A percentile compares a stretch with the other conserved stretches of the same genome.
These are phyloP conservation scores for Oophaga sylvatica DNA, from an alignment of 2,797 vertebrate genomes.

Conservation along the genomic window DNA sequence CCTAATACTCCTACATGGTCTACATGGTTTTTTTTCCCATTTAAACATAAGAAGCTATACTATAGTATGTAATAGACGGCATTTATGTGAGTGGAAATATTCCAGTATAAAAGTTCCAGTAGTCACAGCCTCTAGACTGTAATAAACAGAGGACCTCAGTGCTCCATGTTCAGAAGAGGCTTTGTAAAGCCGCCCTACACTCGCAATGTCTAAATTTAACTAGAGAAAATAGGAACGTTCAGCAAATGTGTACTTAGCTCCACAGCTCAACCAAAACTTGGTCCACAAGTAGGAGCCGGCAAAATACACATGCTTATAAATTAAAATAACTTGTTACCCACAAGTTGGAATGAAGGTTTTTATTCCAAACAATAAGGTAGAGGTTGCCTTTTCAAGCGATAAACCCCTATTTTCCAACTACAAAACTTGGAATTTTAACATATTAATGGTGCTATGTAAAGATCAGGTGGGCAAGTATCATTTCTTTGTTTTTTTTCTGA, in stretches of 20 bases:
- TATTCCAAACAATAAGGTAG: neutral
- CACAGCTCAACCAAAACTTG: conserved; percentile 19
- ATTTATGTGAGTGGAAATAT: too few relatives aligned
- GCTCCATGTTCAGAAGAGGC: conserved; percentile 11
- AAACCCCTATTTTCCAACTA: neutral
- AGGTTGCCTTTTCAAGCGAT: neutral
- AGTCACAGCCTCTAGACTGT: neutral
- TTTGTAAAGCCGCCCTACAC: conserved; percentile 20
- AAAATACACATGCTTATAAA: conserved; percentile 19
- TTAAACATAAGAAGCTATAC: too few relatives aligned
- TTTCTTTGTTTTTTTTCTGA: neutral
- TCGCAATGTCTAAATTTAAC: conserved; percentile 50
- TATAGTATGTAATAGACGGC: too few relatives aligned
- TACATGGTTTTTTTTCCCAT: too few relatives aligned
- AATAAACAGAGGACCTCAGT: conserved; percentile 8
- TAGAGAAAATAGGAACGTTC: conserved; percentile 35
- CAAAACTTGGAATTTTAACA: neutral
- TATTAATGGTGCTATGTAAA: neutral
- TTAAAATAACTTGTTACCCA: conserved; percentile 19
- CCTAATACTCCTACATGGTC: too few relatives aligned
- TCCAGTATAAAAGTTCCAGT: neutral
- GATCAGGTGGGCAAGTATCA: neutral
- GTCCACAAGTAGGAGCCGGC: conserved; percentile 32
- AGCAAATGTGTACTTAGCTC: conserved; percentile 25
- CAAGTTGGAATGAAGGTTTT: conserved; percentile 29